Conservation (phyloP, 2,113 vertebrate species). For the Sphyrna mokarran region DNA sequence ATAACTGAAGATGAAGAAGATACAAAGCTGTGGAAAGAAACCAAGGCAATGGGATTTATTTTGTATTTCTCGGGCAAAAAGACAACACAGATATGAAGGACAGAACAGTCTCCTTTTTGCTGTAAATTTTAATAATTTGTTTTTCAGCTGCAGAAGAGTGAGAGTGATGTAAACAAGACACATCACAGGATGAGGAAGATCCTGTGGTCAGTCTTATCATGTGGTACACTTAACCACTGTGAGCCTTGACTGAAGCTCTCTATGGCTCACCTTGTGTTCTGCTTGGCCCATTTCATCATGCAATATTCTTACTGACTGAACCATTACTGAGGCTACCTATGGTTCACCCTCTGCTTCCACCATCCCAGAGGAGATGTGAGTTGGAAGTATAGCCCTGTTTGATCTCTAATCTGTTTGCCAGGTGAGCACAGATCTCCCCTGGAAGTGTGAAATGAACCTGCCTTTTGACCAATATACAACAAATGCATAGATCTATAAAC, state of each 20-base stretch:
- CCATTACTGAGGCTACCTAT: background rate
- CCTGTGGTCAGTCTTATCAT: background rate
- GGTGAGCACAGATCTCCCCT: background rate
- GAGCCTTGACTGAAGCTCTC: too few relatives aligned
- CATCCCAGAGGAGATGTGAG: background rate
- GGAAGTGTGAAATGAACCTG: background rate
- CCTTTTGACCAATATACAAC: background rate
- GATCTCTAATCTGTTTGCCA: background rate
- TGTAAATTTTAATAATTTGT: background rate
- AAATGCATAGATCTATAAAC: too few relatives aligned
- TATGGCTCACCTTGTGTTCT: background rate
- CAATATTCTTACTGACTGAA: background rate
- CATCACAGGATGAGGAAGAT: too few relatives aligned
- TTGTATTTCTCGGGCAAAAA: background rate
- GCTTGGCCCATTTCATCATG: background rate
- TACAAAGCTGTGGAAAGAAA: background rate
- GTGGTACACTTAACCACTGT: background rate
- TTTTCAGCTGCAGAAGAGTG: too few relatives aligned
- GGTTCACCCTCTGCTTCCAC: background rate
- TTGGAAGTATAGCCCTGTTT: background rate
- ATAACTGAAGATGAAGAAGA: background rate
- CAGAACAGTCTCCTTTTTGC: background rate
- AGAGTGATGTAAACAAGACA: background rate
- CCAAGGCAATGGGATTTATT: too few relatives aligned
- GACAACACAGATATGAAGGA: background rate